phyloP scores from a whole-genome alignment of 2,797 vertebrate species.

The Sorex maritimensis region DNA sequence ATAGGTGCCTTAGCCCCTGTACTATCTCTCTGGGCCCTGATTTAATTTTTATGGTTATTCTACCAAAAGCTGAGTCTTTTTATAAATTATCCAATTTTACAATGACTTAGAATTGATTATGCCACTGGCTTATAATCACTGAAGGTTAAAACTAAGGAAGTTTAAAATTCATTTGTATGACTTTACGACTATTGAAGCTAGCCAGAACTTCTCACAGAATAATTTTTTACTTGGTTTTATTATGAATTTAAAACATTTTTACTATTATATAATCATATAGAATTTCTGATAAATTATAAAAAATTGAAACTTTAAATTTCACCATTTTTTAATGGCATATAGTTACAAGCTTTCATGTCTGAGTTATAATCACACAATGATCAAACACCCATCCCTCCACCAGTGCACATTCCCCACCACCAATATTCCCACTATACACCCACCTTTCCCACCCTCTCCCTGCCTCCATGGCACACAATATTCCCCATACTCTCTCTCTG shows the following conservation, averaged over 20 bases:
- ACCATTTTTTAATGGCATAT: neutral
- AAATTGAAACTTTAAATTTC: neutral
- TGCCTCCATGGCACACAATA: too few relatives aligned
- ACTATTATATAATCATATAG: slow-evolving; percentile 8
- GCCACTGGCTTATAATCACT: neutral
- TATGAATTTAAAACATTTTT: neutral
- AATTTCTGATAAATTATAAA: slow-evolving; percentile 59
- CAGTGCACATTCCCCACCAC: too few relatives aligned
- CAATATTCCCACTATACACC: too few relatives aligned
- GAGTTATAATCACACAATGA: too few relatives aligned
- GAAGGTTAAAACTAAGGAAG: slow-evolving; percentile 57
- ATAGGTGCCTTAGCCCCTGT: too few relatives aligned
- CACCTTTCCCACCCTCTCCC: too few relatives aligned
- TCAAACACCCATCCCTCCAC: too few relatives aligned
- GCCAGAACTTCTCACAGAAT: slow-evolving; percentile 46
- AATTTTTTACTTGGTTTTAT: too few relatives aligned
- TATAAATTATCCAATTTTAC: slow-evolving; percentile 38
- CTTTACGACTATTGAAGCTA: slow-evolving; percentile 45
- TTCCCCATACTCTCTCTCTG: too few relatives aligned
- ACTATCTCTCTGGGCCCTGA: neutral
- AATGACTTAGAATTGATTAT: slow-evolving; percentile 52
- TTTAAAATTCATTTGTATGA: slow-evolving; percentile 60
- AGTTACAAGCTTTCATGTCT: too few relatives aligned
- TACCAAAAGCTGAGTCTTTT: neutral
- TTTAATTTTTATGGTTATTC: slow-evolving; percentile 44